Percentiles rank a stretch among this genome's conserved stretches.
These are phyloP conservation scores for Xenops minutus DNA, from an alignment of 2,797 vertebrate species.

Conservation along the genomic window DNA sequence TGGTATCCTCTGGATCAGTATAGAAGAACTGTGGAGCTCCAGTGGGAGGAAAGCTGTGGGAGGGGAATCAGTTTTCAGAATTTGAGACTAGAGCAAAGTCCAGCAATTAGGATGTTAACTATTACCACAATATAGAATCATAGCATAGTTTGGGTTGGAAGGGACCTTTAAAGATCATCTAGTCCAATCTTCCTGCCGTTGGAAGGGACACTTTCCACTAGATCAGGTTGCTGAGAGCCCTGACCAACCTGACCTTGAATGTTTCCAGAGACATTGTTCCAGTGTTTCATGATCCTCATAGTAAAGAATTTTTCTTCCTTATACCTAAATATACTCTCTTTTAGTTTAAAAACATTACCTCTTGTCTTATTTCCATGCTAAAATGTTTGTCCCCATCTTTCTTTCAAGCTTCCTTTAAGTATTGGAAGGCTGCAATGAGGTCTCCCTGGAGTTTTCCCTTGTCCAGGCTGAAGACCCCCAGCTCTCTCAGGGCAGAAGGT, in stretches of 20 bases:
- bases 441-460: not conserved
- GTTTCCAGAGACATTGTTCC: not conserved
- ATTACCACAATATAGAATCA: not conserved
- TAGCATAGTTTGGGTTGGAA: not conserved
- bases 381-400: not conserved
- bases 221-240: not conserved
- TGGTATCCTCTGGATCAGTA: not conserved
- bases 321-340: not conserved
- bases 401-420: not conserved
- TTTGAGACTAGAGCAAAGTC: not conserved
- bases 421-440: not conserved
- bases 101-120: not conserved
- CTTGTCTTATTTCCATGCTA: not conserved
- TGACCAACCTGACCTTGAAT: not conserved
- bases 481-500: not conserved
- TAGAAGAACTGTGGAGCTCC: not conserved
- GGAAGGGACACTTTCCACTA: not conserved
- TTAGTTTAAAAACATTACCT: not conserved
- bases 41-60: not conserved
- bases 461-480: not conserved
- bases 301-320: not conserved
- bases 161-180: not conserved
- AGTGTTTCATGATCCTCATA: not conserved
- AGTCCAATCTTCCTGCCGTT: not conserved
- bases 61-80: not conserved